These are phyloP conservation scores for Drosophila rellima DNA, from an alignment of 2,888 invertebrate species.

Conservation along the genomic window DNA sequence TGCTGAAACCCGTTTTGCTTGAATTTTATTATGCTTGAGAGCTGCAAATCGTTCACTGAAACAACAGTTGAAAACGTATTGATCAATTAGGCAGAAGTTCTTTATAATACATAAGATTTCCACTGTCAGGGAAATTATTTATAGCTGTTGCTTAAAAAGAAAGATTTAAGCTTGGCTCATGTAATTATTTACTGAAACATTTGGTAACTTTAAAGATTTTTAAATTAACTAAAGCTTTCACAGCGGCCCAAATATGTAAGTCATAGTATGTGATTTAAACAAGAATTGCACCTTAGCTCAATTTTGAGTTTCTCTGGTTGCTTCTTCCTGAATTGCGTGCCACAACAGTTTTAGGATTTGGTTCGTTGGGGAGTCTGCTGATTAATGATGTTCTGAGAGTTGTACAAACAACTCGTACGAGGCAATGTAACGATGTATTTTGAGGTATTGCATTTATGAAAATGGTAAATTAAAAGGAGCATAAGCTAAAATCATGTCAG, in stretches of 20 bases:
- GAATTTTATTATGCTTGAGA: constrained; percentile 52
- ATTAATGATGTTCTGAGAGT: constrained; percentile 66
- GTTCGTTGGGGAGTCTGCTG: constrained; percentile 38
- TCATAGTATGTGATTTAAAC: not conserved
- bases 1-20: constrained; percentile 71
- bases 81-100: constrained; percentile 76
- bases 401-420: constrained; percentile 54
- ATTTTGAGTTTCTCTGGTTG: not conserved
- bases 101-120: constrained; percentile 50
- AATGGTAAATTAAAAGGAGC: constrained; percentile 51
- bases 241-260: not conserved
- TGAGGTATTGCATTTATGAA: constrained; percentile 32
- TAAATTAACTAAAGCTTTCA: not conserved
- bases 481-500: constrained; percentile 7
- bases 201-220: not conserved
- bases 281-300: not conserved
- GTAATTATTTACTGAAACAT: not conserved
- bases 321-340: not conserved
- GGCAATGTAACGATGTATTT: not conserved
- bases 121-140: constrained; percentile 20
- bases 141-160: constrained; percentile 15
- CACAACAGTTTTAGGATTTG: not conserved
- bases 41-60: constrained; percentile 65
- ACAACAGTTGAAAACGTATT: constrained; percentile 58
- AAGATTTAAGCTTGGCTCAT: not conserved